Percentiles rank a stretch among this genome's conserved stretches.
Conservation (phyloP, 2,888 invertebrate genomes). For the Drosophila multiciliata region DNA sequence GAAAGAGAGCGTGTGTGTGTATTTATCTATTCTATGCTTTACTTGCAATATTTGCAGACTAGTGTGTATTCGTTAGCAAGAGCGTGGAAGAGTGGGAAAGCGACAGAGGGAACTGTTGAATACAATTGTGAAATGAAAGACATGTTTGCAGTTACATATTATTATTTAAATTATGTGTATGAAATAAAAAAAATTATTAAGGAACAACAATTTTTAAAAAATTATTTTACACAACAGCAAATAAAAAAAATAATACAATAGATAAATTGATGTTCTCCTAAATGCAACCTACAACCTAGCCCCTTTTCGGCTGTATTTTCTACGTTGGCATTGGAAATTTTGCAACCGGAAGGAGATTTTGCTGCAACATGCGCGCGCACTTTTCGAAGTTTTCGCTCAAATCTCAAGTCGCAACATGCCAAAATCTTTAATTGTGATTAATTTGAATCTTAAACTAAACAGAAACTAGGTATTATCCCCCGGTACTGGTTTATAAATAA, state of each 20-base stretch:
- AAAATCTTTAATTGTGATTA: background rate
- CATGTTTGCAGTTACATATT: background rate
- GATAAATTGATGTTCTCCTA: background rate
- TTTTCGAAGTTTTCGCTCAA: background rate
- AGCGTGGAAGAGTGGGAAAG: background rate
- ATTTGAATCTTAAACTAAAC: conserved; percentile 13
- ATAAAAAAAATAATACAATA: background rate
- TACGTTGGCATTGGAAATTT: background rate
- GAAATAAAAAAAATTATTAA: background rate
- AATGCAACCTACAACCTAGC: background rate
- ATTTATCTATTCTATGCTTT: background rate
- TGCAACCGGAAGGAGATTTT: background rate
- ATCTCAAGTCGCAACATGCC: background rate
- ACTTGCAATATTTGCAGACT: background rate
- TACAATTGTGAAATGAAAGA: background rate
- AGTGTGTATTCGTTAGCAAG: background rate
- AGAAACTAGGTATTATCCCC: conserved; percentile 29
- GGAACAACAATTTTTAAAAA: too few species aligned
- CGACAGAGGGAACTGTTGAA: conserved; percentile 1
- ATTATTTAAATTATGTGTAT: too few species aligned
- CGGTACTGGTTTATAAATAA: conserved; percentile 30
- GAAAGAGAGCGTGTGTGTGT: too few species aligned
- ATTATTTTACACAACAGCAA: too few species aligned
- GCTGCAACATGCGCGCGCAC: conserved; percentile 5
- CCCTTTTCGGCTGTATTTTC: background rate